Evolutionary conservation across 2,113 vertebrate species (phyloP), one percentile per base, ranked within the genome.

Genomic region (Grallaria varia): DNA sequence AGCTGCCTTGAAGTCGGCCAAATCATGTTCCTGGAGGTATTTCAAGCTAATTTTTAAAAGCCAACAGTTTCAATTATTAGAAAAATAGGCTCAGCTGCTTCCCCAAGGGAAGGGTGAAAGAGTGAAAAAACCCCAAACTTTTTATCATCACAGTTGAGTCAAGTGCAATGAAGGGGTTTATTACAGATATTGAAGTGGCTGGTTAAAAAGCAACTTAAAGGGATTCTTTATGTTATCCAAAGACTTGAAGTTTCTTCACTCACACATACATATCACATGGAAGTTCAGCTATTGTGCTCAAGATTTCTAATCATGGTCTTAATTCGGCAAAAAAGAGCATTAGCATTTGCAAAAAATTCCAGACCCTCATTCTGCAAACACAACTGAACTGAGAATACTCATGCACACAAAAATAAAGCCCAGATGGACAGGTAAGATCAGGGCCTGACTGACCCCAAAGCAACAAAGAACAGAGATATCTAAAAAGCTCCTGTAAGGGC

Each of bases 1-100:
- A 88, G 83, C 72, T 91, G 68, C 88, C 94, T 93, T 84, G 84
- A 92, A 95, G 94, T 76, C 0, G 2, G 73, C 37, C 86, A 90
- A 92, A 81, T 95, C 73, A 84, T 1, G 6, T 73, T 92, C 53
- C 86, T 89, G 45, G 16, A 94, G 85, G 60, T 89, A 87, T 79
- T 97, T 94, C 58, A 62, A 90, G 66, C n/a, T 93, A 62, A 83
- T 68, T 86, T 96, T 88, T 82, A 75, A 90, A 92, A 93, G 75
- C 55, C 50, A 80, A 58, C 31, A 64, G 60, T 68, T 92, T 86
- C 64, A 84, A 66, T 75, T 82, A 88, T 91, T 76, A 84, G 62
- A 92, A 87, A 92, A 89, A 64, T 21, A 72, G n/a, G 30, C 73
- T 89, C n/a, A 60, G 56, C 24, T 86, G 27, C 59, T 75, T 74